phyloP scores from a whole-genome alignment of 53 echinoderm and acorn worm species.

The Holothuria scabra region DNA sequence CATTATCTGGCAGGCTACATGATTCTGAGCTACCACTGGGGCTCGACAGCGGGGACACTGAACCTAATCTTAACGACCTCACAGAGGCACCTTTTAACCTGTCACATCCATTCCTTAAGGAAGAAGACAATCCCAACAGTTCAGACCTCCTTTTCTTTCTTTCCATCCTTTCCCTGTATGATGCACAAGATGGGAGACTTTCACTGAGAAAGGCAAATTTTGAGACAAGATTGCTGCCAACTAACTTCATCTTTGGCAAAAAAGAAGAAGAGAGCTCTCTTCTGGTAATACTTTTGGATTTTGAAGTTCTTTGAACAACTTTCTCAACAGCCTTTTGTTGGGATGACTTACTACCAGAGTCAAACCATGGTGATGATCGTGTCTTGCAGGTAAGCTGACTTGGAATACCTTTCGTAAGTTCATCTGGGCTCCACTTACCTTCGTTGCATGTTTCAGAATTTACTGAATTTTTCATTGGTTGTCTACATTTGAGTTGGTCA shows the following conservation, averaged over 20 bases:
- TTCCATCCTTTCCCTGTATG: slow-evolving; percentile 23
- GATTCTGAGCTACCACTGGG: slow-evolving; percentile 41
- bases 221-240: neutral
- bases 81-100: too few species aligned
- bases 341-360: too few species aligned
- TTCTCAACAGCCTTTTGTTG: too few species aligned
- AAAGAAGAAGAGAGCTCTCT: too few species aligned
- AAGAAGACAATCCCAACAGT: neutral
- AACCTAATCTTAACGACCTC: neutral
- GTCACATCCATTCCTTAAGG: too few species aligned
- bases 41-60: slow-evolving; percentile 17
- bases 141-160: neutral
- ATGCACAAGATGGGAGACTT: neutral
- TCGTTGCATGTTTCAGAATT: neutral
- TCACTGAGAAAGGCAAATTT: slow-evolving; percentile 23
- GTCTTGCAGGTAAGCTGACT: neutral
- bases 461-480: too few species aligned
- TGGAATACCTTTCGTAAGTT: neutral
- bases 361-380: too few species aligned
- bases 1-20: neutral
- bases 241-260: neutral
- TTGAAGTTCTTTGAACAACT: too few species aligned
- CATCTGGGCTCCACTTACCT: neutral
- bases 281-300: too few species aligned
- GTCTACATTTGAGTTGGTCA: too few species aligned